Conservation (phyloP, 2,797 vertebrate genomes). For the Manis crassicaudata region DNA sequence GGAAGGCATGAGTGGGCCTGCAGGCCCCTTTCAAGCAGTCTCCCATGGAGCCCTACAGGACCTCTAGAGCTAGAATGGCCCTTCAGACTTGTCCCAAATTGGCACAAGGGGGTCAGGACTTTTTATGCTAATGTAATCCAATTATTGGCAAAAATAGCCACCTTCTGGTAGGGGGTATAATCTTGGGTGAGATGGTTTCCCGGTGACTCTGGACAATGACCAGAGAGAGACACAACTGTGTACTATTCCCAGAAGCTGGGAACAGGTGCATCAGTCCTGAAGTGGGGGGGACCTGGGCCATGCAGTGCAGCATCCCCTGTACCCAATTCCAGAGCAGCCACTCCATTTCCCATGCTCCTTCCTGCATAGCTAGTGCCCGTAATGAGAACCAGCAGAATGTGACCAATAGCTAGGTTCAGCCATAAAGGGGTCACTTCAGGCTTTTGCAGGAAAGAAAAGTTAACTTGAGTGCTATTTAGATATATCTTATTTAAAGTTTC, state of each 20-base stretch:
- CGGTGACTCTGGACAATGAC: not conserved
- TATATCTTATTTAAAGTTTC: not conserved
- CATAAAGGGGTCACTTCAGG: not conserved
- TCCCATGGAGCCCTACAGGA: too few relatives aligned
- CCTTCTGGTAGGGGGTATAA: not conserved
- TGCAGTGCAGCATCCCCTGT: not conserved
- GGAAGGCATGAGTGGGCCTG: not conserved
- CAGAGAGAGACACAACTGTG: not conserved
- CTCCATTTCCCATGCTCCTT: not conserved
- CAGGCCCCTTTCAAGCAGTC: not conserved
- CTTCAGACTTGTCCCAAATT: not conserved
- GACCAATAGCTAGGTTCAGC: not conserved
- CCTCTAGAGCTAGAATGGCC: not conserved
- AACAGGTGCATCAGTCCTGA: not conserved
- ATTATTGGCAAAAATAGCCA: not conserved
- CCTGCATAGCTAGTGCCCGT: fast-evolving
- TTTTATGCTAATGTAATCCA: not conserved
- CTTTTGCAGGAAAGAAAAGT: not conserved
- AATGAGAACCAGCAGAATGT: too few relatives aligned
- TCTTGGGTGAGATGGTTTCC: not conserved
- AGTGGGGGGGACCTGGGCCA: too few relatives aligned
- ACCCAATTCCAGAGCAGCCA: not conserved
- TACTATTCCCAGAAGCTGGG: not conserved
- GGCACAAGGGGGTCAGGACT: not conserved
- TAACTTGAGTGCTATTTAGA: not conserved